Base-by-base conservation (phyloP, 2,113 vertebrate species). In the Rhinolophus ferrumequinum region DNA sequence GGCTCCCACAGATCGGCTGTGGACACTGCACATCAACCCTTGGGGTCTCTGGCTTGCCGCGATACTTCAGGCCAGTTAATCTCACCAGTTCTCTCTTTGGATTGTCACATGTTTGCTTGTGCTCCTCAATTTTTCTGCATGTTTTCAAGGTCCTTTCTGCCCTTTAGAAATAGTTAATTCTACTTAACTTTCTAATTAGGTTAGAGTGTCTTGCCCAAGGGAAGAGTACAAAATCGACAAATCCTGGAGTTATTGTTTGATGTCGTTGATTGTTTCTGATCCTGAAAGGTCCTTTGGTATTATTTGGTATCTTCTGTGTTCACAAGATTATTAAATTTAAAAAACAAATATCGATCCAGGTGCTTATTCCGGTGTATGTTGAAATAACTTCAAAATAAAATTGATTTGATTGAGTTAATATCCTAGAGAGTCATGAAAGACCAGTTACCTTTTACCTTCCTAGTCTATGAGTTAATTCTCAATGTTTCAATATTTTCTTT, bases 141-240 rank as follows among this genome's bases (percentile, higher is more conserved):
- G 10, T 79, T 93, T 83, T 87, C 44, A 89, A 86, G 90, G 52
- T 18, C 35, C 54, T 84, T 94, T 62, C 70, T 95, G 44, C 58
- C 38, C n/a, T 89, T 24, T 96, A 60, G 58, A 97, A 96, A 75
- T 92, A 73, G 41, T 90, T 87, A 83, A 64, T 96, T 95, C 44
- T 91, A 12, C 50, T 81, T 92, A 90, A 81, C 28, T 92, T 90
- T 97, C 84, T 96, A 67, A 56, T 95, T 95, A 93, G 22, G 26
- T 88, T 76, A 47, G 56, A 96, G 77, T 85, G 16, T 14, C 62
- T 92, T 90, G 30, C 22, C 41, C n/a, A 81, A 13, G 66, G 26
- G 75, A 60, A 92, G 66, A 94, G 56, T 64, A 24, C 1, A 67
- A 44, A 88, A 66, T 88, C 69, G 13, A 81, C 16, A 93, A 26